A percentile compares a stretch with the other conserved stretches of the same genome.
These are phyloP conservation scores for Zonotrichia leucophrys DNA, from an alignment of 2,113 vertebrate species.

Conservation along the genomic window DNA sequence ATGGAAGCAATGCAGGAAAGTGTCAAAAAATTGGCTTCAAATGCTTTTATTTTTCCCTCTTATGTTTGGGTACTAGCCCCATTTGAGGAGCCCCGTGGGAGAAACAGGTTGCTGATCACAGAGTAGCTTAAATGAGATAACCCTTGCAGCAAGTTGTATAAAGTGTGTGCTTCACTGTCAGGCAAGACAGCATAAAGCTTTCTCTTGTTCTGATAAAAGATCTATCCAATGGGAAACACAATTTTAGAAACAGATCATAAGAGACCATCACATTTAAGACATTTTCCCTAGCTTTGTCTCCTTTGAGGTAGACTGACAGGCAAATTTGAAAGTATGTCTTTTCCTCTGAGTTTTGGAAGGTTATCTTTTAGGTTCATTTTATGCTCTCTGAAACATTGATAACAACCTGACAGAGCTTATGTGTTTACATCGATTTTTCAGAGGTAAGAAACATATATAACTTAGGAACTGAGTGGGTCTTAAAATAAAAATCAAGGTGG, in stretches of 20 bases:
- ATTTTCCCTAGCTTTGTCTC: constrained; percentile 36
- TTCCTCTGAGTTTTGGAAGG: constrained; percentile 57
- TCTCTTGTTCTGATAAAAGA: constrained; percentile 55
- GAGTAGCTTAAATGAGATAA: constrained; percentile 44
- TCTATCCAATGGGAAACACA: constrained; percentile 34
- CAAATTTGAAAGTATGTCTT: constrained; percentile 52
- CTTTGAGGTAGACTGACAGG: constrained; percentile 48
- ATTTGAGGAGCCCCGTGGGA: constrained; percentile 24
- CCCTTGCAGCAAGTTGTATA: background rate
- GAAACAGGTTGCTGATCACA: constrained; percentile 1
- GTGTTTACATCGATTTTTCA: constrained; percentile 66
- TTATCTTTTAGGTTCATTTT: constrained; percentile 70
- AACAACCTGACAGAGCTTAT: constrained; percentile 61
- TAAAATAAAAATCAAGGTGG: background rate
- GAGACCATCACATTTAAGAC: constrained; percentile 35
- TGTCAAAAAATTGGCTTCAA: background rate
- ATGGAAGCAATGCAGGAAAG: background rate
- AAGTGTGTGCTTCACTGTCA: constrained; percentile 18
- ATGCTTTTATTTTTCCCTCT: background rate
- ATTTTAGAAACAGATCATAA: constrained; percentile 56
- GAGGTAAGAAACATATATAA: background rate
- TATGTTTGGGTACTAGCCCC: background rate
- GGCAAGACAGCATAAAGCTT: constrained; percentile 27
- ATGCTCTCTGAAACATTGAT: constrained; percentile 70
- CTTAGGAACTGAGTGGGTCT: background rate